Evolutionary conservation across 1,140 invertebrate species (phyloP).

Genomic region (Scaptomyza hsui): DNA sequence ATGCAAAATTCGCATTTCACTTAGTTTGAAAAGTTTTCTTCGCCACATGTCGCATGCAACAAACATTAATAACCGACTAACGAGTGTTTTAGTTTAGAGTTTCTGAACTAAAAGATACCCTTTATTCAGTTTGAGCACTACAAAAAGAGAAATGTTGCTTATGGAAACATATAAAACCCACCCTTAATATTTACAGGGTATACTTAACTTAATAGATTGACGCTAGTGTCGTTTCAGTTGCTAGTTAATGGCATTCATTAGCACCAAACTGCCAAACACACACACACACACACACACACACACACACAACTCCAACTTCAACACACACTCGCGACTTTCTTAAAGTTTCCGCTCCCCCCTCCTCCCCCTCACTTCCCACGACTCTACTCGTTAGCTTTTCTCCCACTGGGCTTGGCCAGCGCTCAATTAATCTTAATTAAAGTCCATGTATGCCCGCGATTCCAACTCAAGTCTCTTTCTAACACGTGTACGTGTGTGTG

Average conservation of each 20-base stretch:
- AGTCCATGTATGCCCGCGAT: slow-evolving; percentile 49
- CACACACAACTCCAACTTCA: not conserved
- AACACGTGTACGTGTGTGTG: not conserved
- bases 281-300: slow-evolving; percentile 13
- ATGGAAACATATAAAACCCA: too few species aligned
- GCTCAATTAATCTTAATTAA: slow-evolving; percentile 81
- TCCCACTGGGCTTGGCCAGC: slow-evolving; percentile 39
- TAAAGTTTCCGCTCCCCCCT: slow-evolving; percentile 27
- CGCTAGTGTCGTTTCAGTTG: slow-evolving; percentile 26
- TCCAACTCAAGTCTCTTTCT: slow-evolving; percentile 44
- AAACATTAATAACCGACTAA: slow-evolving; percentile 68
- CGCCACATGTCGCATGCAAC: slow-evolving; percentile 66
- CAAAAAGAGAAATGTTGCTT: too few species aligned
- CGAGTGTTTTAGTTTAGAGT: not conserved
- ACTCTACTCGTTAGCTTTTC: not conserved
- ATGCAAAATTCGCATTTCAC: slow-evolving; percentile 55
- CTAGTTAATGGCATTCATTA: slow-evolving; percentile 62
- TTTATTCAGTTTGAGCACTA: not conserved
- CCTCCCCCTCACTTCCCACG: not conserved
- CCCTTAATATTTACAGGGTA: not conserved
- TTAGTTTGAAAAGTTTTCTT: slow-evolving; percentile 37
- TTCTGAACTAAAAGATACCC: not conserved
- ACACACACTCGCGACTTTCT: slow-evolving; percentile 10
- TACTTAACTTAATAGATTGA: slow-evolving; percentile 69
- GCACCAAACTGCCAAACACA: slow-evolving; percentile 15